Evolutionary conservation across 2,113 vertebrate species (phyloP).

Genomic region (Turnix velox): DNA sequence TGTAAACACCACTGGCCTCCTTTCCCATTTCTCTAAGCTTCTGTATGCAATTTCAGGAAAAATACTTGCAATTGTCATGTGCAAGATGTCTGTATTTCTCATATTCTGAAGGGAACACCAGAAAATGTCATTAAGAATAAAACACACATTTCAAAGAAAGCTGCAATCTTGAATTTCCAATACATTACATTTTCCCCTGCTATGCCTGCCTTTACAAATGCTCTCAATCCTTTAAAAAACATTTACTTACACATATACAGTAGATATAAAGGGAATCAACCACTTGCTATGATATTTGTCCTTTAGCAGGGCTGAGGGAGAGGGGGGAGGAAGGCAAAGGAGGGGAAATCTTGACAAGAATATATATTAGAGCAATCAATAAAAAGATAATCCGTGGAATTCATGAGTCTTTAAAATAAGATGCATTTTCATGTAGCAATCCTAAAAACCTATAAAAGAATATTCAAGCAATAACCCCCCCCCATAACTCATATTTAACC

Average conservation of each 20-base stretch:
- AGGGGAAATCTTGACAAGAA: conserved; percentile 45
- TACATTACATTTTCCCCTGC: not conserved
- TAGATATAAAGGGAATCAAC: not conserved
- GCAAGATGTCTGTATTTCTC: not conserved
- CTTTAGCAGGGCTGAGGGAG: not conserved
- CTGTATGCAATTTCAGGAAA: not conserved
- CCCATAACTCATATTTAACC: conserved; percentile 62
- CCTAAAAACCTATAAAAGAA: conserved; percentile 59
- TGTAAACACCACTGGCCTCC: not conserved
- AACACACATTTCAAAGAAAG: conserved; percentile 10
- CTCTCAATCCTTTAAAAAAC: not conserved
- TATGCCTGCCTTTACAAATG: not conserved
- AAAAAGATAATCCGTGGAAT: conserved; percentile 56
- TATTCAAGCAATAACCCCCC: conserved; percentile 37
- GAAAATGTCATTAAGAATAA: conserved; percentile 20
- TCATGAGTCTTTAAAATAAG: conserved; percentile 55
- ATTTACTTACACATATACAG: not conserved
- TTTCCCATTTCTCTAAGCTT: not conserved
- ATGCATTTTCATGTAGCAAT: conserved; percentile 45
- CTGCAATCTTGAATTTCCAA: conserved; percentile 5
- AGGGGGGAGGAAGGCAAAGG: not conserved
- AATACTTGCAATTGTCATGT: not conserved
- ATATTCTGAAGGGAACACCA: not conserved
- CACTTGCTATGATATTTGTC: conserved; percentile 3
- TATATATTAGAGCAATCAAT: conserved; percentile 55